Base-by-base conservation (phyloP, 30 jellyfish, hydroid and myxozoan species). In the Aurelia sp. region DNA sequence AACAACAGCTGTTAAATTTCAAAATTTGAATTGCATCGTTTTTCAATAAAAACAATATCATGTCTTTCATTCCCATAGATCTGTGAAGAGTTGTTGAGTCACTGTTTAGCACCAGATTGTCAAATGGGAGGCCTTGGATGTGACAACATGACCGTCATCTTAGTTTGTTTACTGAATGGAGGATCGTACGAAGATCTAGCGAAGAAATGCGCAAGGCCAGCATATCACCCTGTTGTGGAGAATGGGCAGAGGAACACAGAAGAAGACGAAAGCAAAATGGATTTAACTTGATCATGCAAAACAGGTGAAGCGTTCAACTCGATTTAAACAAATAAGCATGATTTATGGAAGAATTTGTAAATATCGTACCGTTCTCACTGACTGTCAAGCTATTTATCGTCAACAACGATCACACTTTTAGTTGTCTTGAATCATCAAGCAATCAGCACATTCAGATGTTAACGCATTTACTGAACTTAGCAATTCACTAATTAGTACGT, bases 121-220 rank as follows among this genome's bases (percentile, higher is more conserved):
- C 99, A 88, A 64, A 88, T 94, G 99, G 99, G 99, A 4, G 99
- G 99, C 6, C 95, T 94, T 19, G 99, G 99, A 19, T 94, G 99
- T 59, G 99, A 94, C 88, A 94, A 94, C 68, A 94, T 94, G 99
- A 94, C 99, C 22, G 99, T 73, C 68, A 80, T 94, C 24, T 51
- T 94, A 12, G 97, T 94, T 51, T 76, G 97, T 53, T 44, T 94
- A 20, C 90, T 94, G 0, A 69, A 83, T 68, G 99, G 94, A 33
- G 87, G 73, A 10, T 69, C 97, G 18, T 89, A 86, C 80, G 99
- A 94, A 47, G 97, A 84, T 50, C 85, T 94, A 15, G 99, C 97
- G 20, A 70, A 60, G 48, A 88, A 80, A 64, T 94, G 99, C 69
- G 67, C 96, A 3, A 72, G 80, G 85, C 99, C 96, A 41, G 83